Base-by-base conservation (phyloP, 2,888 invertebrate species). In the Polietes domitor region DNA sequence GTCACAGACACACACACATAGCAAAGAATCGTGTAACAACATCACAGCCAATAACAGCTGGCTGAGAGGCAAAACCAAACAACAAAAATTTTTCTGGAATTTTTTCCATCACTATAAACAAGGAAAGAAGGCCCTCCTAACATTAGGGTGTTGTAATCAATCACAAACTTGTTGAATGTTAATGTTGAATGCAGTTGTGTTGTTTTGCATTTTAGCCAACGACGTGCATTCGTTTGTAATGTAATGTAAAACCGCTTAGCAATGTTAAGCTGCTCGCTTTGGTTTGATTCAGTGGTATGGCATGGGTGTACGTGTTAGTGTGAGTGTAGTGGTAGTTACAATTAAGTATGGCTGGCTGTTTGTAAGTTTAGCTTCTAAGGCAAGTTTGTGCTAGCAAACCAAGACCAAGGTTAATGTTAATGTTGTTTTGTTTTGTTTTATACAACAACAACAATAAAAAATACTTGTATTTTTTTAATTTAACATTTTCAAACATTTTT, bases 381-480 rank as follows among this genome's bases (percentile, higher is more conserved):
- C 71, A 80, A 78, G 77, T 83, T 76, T 41, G 68, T 43, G 68
- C 68, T 75, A 58, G 72, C 72, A 80, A 75, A 76, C 80, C 80
- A 84, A 80, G 81, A 81, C 81, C 81, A 84, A 84, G 81, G 81
- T 81, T 81, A 84, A 84, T 81, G 78, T 84, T 84, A 84, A 78
- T 80, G 80, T 81, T 83, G 72, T 76, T 50, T 68, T 15, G 19
- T 26, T 63, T 74, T 53, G 28, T 50, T 24, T 21, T 43, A 65
- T 10, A 68, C 21, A 68, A 68, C 37, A 24, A 41, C 37, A 43
- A 68, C 65, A 19, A 63, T 58, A 21, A 58, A 6, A 61, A 28
- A 28, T 15, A 17, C 61, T 61, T 15, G 26, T 28, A 26, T 58
- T 75, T 78, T 75, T 68, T 73, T 41, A 41, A 76, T 65, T 24